phyloP scores from a whole-genome alignment of 2,888 invertebrate genomes.

The Drosophila testacea region DNA sequence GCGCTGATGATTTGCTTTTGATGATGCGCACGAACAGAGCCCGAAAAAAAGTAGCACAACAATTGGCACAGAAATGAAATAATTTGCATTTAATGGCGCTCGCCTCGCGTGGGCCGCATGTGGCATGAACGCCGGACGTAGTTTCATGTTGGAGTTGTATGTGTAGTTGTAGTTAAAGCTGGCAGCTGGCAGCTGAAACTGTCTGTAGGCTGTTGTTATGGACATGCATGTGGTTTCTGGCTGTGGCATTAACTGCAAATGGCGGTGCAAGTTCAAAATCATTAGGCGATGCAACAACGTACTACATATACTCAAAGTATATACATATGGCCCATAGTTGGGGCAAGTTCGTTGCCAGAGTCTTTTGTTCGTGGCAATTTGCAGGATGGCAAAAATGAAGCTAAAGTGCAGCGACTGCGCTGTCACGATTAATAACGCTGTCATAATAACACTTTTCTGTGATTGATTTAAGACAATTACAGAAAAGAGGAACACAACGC shows the following conservation, averaged over 20 bases:
- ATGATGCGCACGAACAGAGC: conserved; percentile 76
- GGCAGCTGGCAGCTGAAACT: conserved; percentile 11
- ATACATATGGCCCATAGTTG: conserved; percentile 7
- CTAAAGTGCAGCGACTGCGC: conserved; percentile 13
- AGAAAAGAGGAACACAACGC: conserved; percentile 79
- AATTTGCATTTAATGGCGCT: conserved; percentile 77
- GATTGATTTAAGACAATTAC: conserved; percentile 80
- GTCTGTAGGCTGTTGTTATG: conserved; percentile 28
- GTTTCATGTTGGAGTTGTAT: conserved; percentile 3
- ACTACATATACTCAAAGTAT: not conserved
- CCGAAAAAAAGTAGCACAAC: conserved; percentile 74
- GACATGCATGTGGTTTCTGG: conserved; percentile 53
- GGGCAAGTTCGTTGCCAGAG: conserved; percentile 49
- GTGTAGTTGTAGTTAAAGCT: conserved; percentile 9
- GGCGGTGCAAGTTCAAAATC: conserved; percentile 77
- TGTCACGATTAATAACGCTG: conserved; percentile 81
- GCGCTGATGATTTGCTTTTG: conserved; percentile 72
- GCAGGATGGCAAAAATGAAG: not conserved
- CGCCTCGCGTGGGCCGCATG: conserved; percentile 69
- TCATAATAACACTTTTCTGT: conserved; percentile 80
- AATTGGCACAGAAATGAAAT: conserved; percentile 81
- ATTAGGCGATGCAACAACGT: conserved; percentile 57
- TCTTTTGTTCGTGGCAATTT: conserved; percentile 51
- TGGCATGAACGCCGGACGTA: conserved; percentile 44
- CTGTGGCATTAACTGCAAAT: conserved; percentile 71